Evolutionary conservation across 1,140 invertebrate genomes (phyloP).

Genomic region (Monomorium pharaonis): DNA sequence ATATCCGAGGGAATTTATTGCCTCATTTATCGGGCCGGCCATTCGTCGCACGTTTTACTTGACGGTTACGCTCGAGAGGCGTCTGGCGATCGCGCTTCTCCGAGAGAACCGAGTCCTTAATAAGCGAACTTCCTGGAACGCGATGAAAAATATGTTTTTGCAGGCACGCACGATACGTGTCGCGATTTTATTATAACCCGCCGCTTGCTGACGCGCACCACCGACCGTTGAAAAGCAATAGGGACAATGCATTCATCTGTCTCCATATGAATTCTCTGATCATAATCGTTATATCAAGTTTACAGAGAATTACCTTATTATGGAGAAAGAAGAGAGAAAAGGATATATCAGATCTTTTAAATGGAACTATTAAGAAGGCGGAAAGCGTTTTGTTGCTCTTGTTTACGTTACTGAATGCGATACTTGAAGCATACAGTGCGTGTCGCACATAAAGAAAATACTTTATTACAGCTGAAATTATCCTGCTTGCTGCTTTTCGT

Average conservation of each 20-base stretch:
- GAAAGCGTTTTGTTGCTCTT: not conserved
- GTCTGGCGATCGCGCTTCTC: slow-evolving; percentile 74
- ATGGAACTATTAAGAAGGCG: not conserved
- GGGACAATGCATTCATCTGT: slow-evolving; percentile 26
- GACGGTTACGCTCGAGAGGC: slow-evolving; percentile 66
- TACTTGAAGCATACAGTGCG: not conserved
- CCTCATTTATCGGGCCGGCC: slow-evolving; percentile 69
- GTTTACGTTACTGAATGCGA: not conserved
- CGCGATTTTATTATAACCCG: slow-evolving; percentile 79
- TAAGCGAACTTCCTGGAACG: slow-evolving; percentile 78
- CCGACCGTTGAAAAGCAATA: slow-evolving; percentile 59
- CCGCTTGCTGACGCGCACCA: slow-evolving; percentile 44
- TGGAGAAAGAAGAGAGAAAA: not conserved
- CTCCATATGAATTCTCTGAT: not conserved
- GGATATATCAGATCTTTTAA: not conserved
- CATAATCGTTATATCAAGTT: not conserved
- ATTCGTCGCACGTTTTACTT: slow-evolving; percentile 78
- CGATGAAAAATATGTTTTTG: slow-evolving; percentile 81
- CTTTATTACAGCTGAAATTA: not conserved
- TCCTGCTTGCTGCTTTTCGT: not conserved
- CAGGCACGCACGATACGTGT: slow-evolving; percentile 80
- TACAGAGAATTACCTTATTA: not conserved
- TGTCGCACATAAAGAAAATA: not conserved
- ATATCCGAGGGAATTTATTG: slow-evolving; percentile 71
- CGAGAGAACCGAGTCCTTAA: slow-evolving; percentile 64